Conservation (phyloP, 92 coral and sea anemone genomes). For the Umimayanthus kanabou region DNA sequence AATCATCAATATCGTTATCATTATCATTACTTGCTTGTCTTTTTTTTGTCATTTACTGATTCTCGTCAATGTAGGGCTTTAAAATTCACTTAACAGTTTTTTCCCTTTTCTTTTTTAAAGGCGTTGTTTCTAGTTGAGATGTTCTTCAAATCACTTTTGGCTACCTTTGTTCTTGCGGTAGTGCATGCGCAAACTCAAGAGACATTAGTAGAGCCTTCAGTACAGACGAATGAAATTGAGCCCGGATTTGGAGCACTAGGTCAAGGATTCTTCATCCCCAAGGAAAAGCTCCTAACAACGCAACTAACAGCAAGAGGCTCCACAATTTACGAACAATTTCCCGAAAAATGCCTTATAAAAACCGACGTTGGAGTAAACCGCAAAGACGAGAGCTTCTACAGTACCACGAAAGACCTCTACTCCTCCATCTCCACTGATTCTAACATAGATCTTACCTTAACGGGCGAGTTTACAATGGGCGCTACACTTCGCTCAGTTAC, state of each 20-base stretch:
- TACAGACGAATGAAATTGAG: neutral
- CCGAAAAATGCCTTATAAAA: constrained; percentile 1
- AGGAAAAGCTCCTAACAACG: constrained; percentile 38
- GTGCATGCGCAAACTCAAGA: too few species aligned
- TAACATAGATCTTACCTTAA: neutral
- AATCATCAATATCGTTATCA: too few species aligned
- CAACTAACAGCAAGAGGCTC: constrained; percentile 44
- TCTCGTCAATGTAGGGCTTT: too few species aligned
- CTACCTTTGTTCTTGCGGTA: neutral
- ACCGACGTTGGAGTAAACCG: neutral
- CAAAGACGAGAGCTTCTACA: constrained; percentile 9
- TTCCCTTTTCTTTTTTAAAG: too few species aligned
- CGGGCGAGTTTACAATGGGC: constrained; percentile 33
- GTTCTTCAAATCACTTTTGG: neutral
- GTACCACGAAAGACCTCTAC: neutral
- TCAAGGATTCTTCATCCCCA: constrained; percentile 46
- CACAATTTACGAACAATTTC: constrained; percentile 9
- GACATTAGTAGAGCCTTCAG: neutral
- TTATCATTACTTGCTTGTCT: too few species aligned
- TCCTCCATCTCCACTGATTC: constrained; percentile 8
- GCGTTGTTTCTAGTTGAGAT: neutral
- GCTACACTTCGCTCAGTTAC: constrained; percentile 19
- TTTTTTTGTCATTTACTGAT: too few species aligned
- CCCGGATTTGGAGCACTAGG: constrained; percentile 23
- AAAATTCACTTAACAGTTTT: too few species aligned